Conservation (phyloP, 1,140 invertebrate genomes). For the Dinothrombium tinctorium region DNA sequence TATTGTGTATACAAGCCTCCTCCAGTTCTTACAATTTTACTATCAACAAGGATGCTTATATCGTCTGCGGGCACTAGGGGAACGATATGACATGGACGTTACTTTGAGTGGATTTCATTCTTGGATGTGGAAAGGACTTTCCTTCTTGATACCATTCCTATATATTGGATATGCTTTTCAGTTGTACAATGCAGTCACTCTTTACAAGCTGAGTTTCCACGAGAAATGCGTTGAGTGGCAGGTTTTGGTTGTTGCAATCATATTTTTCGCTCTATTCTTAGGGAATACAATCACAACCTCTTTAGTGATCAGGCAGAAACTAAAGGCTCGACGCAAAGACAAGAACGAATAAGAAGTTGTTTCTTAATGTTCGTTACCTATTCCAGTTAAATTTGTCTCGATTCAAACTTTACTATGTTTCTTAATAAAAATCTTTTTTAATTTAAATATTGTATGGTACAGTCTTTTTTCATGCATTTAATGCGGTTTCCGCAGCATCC, state of each 20-base stretch:
- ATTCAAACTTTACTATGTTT: too few species aligned
- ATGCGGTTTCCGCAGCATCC: too few species aligned
- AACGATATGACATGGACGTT: conserved; percentile 94
- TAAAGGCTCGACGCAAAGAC: too few species aligned
- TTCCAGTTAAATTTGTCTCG: too few species aligned
- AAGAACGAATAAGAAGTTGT: too few species aligned
- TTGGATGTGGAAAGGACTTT: conserved; percentile 97
- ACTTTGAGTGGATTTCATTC: conserved; percentile 98
- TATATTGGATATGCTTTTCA: conserved; percentile 59
- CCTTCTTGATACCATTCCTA: conserved; percentile 83
- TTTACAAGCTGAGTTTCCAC: conserved; percentile 48
- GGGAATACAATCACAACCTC: conserved; percentile 65
- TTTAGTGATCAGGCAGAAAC: conserved; percentile 68
- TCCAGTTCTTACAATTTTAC: conserved; percentile 66
- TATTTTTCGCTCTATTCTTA: conserved; percentile 63
- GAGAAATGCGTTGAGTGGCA: conserved; percentile 68
- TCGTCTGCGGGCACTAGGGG: conserved; percentile 74
- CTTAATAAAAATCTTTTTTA: too few species aligned
- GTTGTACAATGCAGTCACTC: conserved; percentile 72
- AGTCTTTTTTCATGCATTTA: too few species aligned
- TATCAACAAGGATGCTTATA: conserved; percentile 93
- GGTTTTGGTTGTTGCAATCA: conserved; percentile 50
- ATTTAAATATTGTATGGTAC: too few species aligned
- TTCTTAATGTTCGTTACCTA: too few species aligned
- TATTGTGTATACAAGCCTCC: conserved; percentile 71